These are phyloP conservation scores for Thecocarcelia acutangulata DNA, from an alignment of 2,888 invertebrate genomes.

Conservation along the genomic window DNA sequence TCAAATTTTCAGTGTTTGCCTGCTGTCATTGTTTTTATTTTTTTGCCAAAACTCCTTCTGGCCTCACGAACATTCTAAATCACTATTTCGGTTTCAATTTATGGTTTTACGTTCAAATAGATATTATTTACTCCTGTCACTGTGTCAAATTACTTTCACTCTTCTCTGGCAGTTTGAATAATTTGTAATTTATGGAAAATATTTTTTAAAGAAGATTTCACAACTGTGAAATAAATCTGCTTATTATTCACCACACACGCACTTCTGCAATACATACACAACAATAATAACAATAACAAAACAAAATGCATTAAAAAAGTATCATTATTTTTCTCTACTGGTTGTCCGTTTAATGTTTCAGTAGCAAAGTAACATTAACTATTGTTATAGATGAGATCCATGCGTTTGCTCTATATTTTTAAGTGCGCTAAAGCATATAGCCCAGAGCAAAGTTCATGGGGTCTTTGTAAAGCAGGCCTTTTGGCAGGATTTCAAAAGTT, in stretches of 20 bases:
- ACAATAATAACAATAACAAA: not conserved
- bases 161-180: conserved; percentile 14
- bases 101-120: conserved; percentile 1
- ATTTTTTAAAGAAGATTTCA: conserved; percentile 23
- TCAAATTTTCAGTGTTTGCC: too few species aligned
- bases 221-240: conserved; percentile 32
- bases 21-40: too few species aligned
- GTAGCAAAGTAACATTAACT: conserved; percentile 11
- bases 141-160: not conserved
- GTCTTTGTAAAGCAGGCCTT: too few species aligned
- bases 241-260: conserved; percentile 40
- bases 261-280: not conserved
- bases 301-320: conserved; percentile 4
- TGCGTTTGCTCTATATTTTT: not conserved
- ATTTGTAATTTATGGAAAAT: conserved; percentile 44
- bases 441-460: too few species aligned
- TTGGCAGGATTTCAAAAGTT: too few species aligned
- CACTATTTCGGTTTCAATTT: not conserved
- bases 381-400: not conserved
- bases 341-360: conserved; percentile 5
- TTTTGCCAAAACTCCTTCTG: too few species aligned
- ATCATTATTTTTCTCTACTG: not conserved
- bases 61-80: not conserved
- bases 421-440: not conserved
- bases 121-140: conserved; percentile 6